Conservation (phyloP, 2,797 vertebrate genomes). For the Bovichtus variegatus region DNA sequence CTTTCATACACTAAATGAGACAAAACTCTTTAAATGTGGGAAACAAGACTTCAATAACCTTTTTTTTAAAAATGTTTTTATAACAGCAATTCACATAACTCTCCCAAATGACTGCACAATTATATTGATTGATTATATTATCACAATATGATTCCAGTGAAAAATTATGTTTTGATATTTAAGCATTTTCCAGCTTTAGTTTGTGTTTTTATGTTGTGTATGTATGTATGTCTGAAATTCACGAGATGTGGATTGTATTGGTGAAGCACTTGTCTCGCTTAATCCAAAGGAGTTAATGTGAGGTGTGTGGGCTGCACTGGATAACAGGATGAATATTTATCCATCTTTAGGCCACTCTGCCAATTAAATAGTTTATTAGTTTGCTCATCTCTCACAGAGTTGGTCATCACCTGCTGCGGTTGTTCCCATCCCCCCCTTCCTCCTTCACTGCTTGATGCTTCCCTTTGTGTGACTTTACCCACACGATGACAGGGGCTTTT, state of each 20-base stretch:
- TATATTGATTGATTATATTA: background rate
- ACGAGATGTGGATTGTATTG: background rate
- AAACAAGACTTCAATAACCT: background rate
- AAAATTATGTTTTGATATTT: background rate
- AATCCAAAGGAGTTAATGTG: slow-evolving; percentile 26
- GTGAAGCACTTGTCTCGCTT: background rate
- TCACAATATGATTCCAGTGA: background rate
- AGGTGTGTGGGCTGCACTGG: slow-evolving; percentile 32
- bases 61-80: background rate
- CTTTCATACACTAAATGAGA: background rate
- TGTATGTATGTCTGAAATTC: background rate
- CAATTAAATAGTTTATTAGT: slow-evolving; percentile 67
- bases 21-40: background rate
- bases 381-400: slow-evolving; percentile 49
- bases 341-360: slow-evolving; percentile 40
- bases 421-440: slow-evolving; percentile 25
- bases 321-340: slow-evolving; percentile 32
- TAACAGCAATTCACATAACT: background rate
- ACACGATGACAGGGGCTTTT: slow-evolving; percentile 76
- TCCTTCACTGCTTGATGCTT: slow-evolving; percentile 56
- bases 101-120: background rate
- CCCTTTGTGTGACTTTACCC: slow-evolving; percentile 75
- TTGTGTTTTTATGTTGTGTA: too few relatives aligned
- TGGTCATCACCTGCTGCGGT: slow-evolving; percentile 69
- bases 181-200: background rate